Base-by-base conservation (phyloP, 2,797 vertebrate species). In the Lophotriccus pileatus region DNA sequence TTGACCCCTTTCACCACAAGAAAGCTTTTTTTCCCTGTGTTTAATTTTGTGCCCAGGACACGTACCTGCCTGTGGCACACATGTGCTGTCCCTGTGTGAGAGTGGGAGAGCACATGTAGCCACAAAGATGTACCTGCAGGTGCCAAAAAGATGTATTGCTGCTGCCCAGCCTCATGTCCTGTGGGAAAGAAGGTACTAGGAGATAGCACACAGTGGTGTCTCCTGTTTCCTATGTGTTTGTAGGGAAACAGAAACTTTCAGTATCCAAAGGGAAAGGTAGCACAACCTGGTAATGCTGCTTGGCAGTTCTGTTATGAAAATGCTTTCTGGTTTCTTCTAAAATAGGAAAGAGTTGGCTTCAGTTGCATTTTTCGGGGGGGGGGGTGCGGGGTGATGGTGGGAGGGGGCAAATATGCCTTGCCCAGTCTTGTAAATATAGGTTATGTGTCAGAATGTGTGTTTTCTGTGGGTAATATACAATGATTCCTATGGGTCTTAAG, bases 311-410 rank as follows among this genome's bases (percentile, higher is more conserved):
- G 37, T 36, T 78, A 9, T 12, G 19, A 25, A 84, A 93, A 80
- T 0, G 0, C 27, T 70, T 79, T 34, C 34, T 52, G 25, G 3
- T 32, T 80, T 87, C 34, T 83, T 81, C 58, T 78, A 46, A 84
- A 92, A 60, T 63, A 47, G 21, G 16, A 79, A 76, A 60, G 10
- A 55, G 20, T 20, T 43, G 14, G 4, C 36, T 62, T 90, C 23
- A 25, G 34, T 37, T 87, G 62, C 0, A 1, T 44, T 46, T 12
- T 0, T 23, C 2, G 1, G 6, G 16, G 5, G 11, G 12, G 6
- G 0, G 5, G 4, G 7, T n/a, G n/a, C n/a, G n/a, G n/a, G n/a
- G n/a, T n/a, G n/a, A n/a, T n/a, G n/a, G n/a, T n/a, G n/a, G n/a
- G 22, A 22, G 1, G 49, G 28, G 28, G 28, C 28, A 30, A 63